Evolutionary conservation across 23 tunicate genomes (phyloP).

Genomic region (Botrylloides violaceus): DNA sequence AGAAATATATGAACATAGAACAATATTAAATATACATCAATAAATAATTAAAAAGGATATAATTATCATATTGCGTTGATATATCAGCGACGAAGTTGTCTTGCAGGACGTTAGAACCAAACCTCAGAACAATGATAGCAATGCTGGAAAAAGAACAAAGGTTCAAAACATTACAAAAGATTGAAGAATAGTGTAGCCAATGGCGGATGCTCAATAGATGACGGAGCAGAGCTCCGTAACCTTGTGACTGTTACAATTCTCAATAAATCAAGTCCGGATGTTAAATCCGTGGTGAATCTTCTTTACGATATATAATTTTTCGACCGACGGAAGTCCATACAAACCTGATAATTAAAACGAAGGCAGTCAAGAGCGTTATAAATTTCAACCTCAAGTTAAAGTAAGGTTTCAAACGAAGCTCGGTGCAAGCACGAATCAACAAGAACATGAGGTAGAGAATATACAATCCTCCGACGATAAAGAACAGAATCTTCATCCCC

Average conservation of each 20-base stretch:
- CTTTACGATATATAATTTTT: no score
- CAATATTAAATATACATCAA: no score
- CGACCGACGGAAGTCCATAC: neutral
- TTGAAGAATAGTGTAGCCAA: no score
- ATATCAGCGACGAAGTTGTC: slow-evolving; percentile 75
- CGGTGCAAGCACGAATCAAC: slow-evolving; percentile 70
- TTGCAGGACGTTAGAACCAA: slow-evolving; percentile 60
- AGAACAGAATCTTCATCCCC: slow-evolving; percentile 91
- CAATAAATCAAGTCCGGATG: neutral
- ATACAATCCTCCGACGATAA: slow-evolving; percentile 49
- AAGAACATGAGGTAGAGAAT: slow-evolving; percentile 70
- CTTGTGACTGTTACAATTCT: no score
- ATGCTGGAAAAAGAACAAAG: slow-evolving; percentile 33
- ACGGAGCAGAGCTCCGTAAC: no score
- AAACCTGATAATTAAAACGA: slow-evolving; percentile 54
- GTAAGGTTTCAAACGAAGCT: slow-evolving; percentile 72
- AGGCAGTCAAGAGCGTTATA: slow-evolving; percentile 62
- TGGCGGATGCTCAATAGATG: no score
- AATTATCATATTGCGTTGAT: slow-evolving; percentile 82
- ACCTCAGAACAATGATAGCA: slow-evolving; percentile 65
- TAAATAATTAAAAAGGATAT: slow-evolving; percentile 92
- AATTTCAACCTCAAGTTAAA: slow-evolving; percentile 52
- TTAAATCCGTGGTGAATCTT: no score
- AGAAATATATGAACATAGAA: no score
- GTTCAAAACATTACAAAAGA: no score